These are phyloP conservation scores for Phorcus lineatus DNA, from an alignment of 2,888 invertebrate species.

Conservation along the genomic window DNA sequence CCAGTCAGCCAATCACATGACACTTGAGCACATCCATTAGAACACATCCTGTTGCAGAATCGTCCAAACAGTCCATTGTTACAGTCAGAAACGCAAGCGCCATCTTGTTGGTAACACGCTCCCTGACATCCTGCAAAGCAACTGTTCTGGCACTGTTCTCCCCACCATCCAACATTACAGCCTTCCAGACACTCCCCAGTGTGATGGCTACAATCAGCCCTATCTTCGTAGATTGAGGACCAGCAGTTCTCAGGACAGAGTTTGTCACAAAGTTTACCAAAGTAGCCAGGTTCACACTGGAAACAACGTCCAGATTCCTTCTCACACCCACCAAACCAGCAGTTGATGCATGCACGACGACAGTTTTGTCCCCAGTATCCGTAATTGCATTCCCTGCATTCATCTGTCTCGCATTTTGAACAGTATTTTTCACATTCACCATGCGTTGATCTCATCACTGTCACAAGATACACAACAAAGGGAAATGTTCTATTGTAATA, in stretches of 20 bases:
- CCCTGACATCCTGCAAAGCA: not conserved
- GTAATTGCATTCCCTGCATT: not conserved
- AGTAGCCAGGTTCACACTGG: not conserved
- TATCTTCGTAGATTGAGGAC: not conserved
- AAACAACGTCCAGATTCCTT: not conserved
- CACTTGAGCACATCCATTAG: not conserved
- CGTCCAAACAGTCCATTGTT: not conserved
- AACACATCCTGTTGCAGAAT: not conserved
- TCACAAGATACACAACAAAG: too few species aligned
- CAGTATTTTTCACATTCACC: too few species aligned
- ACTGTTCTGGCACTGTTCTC: not conserved
- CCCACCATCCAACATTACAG: not conserved
- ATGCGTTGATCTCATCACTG: too few species aligned
- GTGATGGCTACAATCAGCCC: not conserved
- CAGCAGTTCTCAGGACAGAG: not conserved
- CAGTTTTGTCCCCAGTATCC: not conserved
- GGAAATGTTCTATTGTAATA: too few species aligned
- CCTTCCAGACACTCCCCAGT: not conserved
- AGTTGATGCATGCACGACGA: not conserved
- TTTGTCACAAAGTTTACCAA: not conserved
- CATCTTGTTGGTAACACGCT: not conserved
- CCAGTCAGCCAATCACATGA: not conserved
- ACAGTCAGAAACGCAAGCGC: not conserved
- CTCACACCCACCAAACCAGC: not conserved
- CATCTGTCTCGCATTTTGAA: not conserved